Evolutionary conservation across 2,888 invertebrate genomes (phyloP), one percentile per base, ranked within the genome.

Genomic region (Leptinotarsa haldemani): DNA sequence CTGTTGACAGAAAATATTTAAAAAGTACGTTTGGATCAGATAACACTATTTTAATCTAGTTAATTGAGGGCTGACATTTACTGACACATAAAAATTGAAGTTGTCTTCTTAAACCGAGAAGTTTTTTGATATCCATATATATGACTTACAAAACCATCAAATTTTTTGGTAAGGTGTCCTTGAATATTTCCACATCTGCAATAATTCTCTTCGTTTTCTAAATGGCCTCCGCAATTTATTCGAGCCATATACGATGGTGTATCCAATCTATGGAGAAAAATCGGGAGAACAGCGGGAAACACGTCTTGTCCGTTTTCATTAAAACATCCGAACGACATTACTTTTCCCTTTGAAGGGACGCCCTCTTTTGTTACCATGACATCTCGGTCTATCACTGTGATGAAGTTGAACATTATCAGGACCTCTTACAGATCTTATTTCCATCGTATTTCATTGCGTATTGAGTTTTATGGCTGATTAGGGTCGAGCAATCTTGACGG

Each of bases 231-330:
- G 2, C 7, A 52, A 9, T 18, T 52, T 18, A 52, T 52, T 20
- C 0, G 12, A n/a, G 18, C 52, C 18, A 12, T 52, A 52, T 12
- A n/a, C 18, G 18, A 18, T 18, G 18, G 52, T 18, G 18, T 18
- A 18, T 56, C 15, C 18, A 18, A 25, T 58, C 22, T 58, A 13
- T 5, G 58, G 9, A 58, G 58, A 58, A 25, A 58, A 58, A 58
- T 58, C 58, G 25, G 46, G 77, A 76, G 82, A 80, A 82, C 82
- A 81, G 80, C 82, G 78, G 81, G 82, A 83, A 83, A 73, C 77
- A 75, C 75, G 72, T 74, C 76, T 77, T 78, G 80, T 81, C 80
- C 78, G 78, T 79, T 80, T 80, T 79, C 80, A 78, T 80, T 75
- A 80, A 77, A 80, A 77, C 77, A 77, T 61, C 79, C 77, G 40